These are phyloP conservation scores for Hydrotaea diabolus DNA, from an alignment of 2,888 invertebrate genomes.

Conservation along the genomic window DNA sequence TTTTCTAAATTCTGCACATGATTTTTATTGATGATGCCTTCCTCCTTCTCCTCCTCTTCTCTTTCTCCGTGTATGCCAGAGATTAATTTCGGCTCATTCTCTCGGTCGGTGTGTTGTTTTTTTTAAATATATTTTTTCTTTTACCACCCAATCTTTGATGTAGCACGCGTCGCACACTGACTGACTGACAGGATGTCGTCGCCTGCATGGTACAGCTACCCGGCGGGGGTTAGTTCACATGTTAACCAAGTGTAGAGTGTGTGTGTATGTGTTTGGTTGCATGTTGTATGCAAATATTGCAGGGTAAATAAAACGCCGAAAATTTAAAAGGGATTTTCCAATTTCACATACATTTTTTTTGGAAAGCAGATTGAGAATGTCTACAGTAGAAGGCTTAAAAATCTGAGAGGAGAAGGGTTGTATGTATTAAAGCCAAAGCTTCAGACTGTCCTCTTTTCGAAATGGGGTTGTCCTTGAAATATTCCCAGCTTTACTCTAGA, in stretches of 20 bases:
- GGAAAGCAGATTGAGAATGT: too few species aligned
- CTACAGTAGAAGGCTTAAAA: too few species aligned
- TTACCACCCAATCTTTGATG: constrained; percentile 2
- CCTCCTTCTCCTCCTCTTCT: too few species aligned
- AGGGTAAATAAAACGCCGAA: not conserved
- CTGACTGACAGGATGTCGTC: constrained; percentile 13
- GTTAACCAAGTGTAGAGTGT: too few species aligned
- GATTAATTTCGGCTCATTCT: not conserved
- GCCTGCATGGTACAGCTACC: constrained; percentile 6
- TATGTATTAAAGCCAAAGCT: too few species aligned
- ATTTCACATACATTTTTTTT: too few species aligned
- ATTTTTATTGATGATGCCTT: constrained; percentile 36
- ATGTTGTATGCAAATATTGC: not conserved
- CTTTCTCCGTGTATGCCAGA: too few species aligned
- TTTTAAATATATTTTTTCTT: not conserved
- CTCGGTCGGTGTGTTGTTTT: not conserved
- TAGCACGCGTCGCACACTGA: not conserved
- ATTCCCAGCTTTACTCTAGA: too few species aligned
- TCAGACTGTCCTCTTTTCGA: too few species aligned
- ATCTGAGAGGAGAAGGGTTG: too few species aligned
- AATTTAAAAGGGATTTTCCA: too few species aligned
- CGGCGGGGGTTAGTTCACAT: not conserved
- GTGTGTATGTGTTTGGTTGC: not conserved
- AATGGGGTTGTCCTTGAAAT: too few species aligned
- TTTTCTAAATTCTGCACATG: constrained; percentile 18